These are phyloP conservation scores for Cephus spinipes DNA, from an alignment of 2,888 invertebrate species.

Conservation along the genomic window DNA sequence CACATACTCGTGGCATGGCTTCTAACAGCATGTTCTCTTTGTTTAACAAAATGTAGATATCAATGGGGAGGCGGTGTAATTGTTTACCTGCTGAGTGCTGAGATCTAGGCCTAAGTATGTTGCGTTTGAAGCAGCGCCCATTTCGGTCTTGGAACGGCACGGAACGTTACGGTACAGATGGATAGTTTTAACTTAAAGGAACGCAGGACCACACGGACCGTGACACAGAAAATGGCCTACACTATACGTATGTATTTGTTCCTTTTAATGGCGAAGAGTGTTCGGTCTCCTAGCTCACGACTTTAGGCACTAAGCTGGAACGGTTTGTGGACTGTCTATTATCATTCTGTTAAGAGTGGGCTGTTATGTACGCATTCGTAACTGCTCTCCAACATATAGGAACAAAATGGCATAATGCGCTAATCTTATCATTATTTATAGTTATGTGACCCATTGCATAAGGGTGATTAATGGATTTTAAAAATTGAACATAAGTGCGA, in stretches of 20 bases:
- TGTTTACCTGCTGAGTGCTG: constrained; percentile 86
- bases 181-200: constrained; percentile 1
- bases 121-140: constrained; percentile 57
- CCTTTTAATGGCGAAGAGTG: background rate
- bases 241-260: background rate
- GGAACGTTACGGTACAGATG: constrained; percentile 6
- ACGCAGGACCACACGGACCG: constrained; percentile 1
- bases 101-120: constrained; percentile 87
- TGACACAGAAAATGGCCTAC: background rate
- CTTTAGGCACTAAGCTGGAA: background rate
- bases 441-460: background rate
- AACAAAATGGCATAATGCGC: constrained; percentile 15
- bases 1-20: background rate
- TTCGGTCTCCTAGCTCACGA: background rate
- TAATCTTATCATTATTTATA: constrained; percentile 33
- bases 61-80: background rate
- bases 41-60: background rate
- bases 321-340: constrained; percentile 18
- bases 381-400: background rate
- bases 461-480: constrained; percentile 9
- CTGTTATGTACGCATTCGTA: background rate
- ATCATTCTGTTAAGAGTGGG: constrained; percentile 12
- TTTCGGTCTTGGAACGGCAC: constrained; percentile 26
- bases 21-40: background rate
- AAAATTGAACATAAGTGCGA: background rate